Conservation (phyloP, 2,888 invertebrate genomes). For the Heterodera filipjevi region DNA sequence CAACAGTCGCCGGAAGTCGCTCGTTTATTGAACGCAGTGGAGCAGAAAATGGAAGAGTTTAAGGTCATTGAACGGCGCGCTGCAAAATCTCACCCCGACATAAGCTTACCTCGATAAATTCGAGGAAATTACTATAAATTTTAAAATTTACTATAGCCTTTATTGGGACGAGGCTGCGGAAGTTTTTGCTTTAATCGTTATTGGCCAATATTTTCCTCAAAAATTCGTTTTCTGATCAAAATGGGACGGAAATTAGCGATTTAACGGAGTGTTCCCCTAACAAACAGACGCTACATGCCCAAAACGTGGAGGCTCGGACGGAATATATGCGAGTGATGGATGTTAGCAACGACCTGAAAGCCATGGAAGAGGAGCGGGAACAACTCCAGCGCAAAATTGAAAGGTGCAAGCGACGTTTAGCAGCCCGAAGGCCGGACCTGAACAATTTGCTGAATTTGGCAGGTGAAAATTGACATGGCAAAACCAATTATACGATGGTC, state of each 20-base stretch:
- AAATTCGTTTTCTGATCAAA: no score
- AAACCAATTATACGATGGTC: not conserved
- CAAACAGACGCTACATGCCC: conserved; percentile 50
- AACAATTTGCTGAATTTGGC: conserved; percentile 65
- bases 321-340: conserved; percentile 77
- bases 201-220: no score
- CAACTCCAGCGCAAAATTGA: conserved; percentile 74
- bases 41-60: conserved; percentile 49
- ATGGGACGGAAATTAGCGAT: no score
- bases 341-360: conserved; percentile 79
- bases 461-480: not conserved
- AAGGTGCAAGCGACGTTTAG: conserved; percentile 66
- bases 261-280: no score
- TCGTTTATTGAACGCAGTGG: conserved; percentile 34
- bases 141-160: no score
- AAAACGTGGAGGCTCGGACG: conserved; percentile 49
- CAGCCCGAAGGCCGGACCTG: conserved; percentile 50
- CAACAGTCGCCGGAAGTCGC: conserved; percentile 40
- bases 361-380: conserved; percentile 77
- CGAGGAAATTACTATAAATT: no score
- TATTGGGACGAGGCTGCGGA: no score
- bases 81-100: no score
- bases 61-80: conserved; percentile 27
- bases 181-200: no score
- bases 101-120: no score